phyloP scores from a whole-genome alignment of 2,113 vertebrate genomes.

The Tilapia sparmanii region DNA sequence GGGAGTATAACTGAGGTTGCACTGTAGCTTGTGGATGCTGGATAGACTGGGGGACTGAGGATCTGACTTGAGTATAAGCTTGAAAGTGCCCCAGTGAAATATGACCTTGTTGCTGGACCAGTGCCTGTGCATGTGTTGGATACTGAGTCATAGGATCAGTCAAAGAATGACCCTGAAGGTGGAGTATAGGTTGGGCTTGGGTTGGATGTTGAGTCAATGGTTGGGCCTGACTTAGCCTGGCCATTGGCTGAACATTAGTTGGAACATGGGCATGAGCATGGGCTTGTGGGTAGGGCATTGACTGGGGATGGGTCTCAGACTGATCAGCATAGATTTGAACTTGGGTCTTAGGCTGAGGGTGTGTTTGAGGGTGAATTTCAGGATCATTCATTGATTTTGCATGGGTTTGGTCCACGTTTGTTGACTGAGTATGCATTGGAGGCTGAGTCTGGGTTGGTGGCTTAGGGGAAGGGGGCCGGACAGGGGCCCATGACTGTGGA shows the following conservation, averaged over 20 bases:
- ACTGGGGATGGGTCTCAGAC: not conserved
- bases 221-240: not conserved
- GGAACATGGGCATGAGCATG: not conserved
- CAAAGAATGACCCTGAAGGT: conserved; percentile 16
- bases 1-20: conserved; percentile 13
- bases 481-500: conserved; percentile 48
- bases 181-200: not conserved
- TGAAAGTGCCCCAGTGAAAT: conserved; percentile 17
- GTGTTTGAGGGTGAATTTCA: not conserved
- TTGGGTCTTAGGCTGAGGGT: not conserved
- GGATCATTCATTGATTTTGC: not conserved
- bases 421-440: not conserved
- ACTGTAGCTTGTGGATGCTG: conserved; percentile 11
- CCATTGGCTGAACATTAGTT: not conserved
- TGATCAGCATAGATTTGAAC: not conserved
- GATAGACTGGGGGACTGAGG: conserved; percentile 7
- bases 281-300: not conserved
- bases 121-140: not conserved
- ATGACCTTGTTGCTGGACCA: conserved; percentile 3
- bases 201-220: not conserved
- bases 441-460: not conserved
- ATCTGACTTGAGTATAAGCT: conserved; percentile 40
- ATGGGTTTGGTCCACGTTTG: not conserved
- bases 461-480: conserved; percentile 33
- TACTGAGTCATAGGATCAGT: not conserved